Evolutionary conservation across 2,113 vertebrate species (phyloP).

Genomic region (Gorilla gorilla): DNA sequence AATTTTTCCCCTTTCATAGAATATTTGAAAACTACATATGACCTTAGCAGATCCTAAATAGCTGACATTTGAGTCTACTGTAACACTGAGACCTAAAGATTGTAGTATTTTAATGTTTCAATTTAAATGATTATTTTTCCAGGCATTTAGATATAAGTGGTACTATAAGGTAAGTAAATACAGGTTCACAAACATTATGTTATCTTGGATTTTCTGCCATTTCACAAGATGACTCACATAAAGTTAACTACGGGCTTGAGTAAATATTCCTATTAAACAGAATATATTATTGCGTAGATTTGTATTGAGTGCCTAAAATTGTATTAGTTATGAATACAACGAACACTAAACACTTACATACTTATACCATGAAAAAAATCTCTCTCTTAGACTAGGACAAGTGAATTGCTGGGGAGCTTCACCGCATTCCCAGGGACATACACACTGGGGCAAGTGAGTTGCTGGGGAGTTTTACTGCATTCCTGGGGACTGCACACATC

Average conservation of each 20-base stretch:
- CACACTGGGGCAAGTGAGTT: neutral
- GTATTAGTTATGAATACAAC: neutral
- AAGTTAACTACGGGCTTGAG: neutral
- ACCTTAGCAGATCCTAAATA: neutral
- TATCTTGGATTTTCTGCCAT: neutral
- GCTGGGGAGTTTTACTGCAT: neutral
- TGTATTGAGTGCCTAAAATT: neutral
- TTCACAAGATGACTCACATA: neutral
- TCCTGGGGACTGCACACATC: neutral
- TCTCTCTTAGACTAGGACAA: neutral
- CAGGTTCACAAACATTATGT: neutral
- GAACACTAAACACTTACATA: neutral
- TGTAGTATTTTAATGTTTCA: neutral
- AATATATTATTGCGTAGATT: neutral
- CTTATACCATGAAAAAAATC: neutral
- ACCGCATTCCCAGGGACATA: neutral
- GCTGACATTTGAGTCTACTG: neutral
- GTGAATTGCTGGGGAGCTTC: neutral
- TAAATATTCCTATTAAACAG: neutral
- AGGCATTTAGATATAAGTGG: neutral
- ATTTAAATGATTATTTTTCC: neutral
- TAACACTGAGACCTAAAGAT: neutral
- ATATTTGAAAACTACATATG: neutral
- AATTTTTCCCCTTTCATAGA: neutral
- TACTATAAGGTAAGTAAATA: fast-evolving